Percentiles rank a stretch among this genome's conserved stretches.
These are phyloP conservation scores for Macquaria australasica DNA, from an alignment of 2,113 vertebrate species.

Conservation along the genomic window DNA sequence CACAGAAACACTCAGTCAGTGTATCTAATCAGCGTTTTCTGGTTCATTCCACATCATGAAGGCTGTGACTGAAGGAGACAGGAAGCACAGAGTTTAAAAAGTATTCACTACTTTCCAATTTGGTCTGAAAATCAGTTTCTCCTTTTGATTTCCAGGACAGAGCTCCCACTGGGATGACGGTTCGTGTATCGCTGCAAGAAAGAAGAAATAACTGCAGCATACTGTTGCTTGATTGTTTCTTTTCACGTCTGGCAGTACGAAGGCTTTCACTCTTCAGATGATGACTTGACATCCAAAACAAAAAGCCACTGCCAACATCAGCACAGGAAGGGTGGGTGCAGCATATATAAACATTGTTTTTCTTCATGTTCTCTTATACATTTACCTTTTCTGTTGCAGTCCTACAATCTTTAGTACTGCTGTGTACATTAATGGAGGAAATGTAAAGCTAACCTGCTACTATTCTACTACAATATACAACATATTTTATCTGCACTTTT, in stretches of 20 bases:
- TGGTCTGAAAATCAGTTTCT: neutral
- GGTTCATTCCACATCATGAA: neutral
- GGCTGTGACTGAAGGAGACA: neutral
- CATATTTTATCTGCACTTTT: too few species aligned
- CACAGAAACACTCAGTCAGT: neutral
- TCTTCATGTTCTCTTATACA: neutral
- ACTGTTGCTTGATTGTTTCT: neutral
- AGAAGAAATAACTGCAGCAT: neutral
- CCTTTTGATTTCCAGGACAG: conserved; percentile 9
- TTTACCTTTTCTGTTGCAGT: neutral
- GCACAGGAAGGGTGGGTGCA: neutral
- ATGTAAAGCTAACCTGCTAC: too few species aligned
- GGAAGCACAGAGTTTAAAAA: neutral
- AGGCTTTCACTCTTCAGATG: conserved; percentile 1
- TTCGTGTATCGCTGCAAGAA: neutral
- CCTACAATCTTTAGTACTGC: too few species aligned
- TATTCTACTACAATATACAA: too few species aligned
- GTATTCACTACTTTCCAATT: conserved; percentile 7
- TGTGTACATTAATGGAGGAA: too few species aligned
- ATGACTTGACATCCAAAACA: neutral
- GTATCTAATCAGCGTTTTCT: neutral
- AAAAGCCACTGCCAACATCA: neutral
- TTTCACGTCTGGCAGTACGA: neutral
- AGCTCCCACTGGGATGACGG: conserved; percentile 6
- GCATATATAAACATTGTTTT: neutral